Evolutionary conservation across 2,888 invertebrate species (phyloP).

Genomic region (Electrophaes corylata): DNA sequence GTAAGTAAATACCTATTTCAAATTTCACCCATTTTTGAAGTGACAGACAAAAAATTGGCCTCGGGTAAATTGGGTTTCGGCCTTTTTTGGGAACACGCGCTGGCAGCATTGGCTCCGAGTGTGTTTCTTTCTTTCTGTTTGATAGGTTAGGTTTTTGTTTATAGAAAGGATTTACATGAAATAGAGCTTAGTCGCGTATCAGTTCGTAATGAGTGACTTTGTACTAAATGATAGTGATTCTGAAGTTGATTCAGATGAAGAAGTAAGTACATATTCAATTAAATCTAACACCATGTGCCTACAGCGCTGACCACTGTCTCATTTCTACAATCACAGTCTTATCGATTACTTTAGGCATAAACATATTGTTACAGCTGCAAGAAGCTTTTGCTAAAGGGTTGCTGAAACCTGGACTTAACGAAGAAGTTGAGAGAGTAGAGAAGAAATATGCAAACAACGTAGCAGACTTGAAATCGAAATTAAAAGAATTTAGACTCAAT

Average conservation of each 20-base stretch:
- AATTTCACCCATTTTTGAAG: too few species aligned
- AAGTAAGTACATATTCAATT: slow-evolving; percentile 59
- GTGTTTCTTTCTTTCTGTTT: too few species aligned
- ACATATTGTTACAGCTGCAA: slow-evolving; percentile 87
- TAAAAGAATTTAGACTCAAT: slow-evolving; percentile 88
- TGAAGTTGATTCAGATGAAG: slow-evolving; percentile 84
- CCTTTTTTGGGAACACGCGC: too few species aligned
- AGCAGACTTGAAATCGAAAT: slow-evolving; percentile 88
- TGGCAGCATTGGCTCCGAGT: too few species aligned
- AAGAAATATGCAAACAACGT: slow-evolving; percentile 88
- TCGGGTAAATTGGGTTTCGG: too few species aligned
- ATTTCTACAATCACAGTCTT: too few species aligned
- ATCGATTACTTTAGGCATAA: not conserved
- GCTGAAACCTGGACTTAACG: slow-evolving; percentile 93
- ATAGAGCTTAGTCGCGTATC: not conserved
- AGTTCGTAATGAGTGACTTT: slow-evolving; percentile 68
- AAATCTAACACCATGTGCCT: not conserved
- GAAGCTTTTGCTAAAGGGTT: slow-evolving; percentile 94
- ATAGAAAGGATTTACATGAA: not conserved
- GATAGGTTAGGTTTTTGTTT: not conserved
- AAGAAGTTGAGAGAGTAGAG: slow-evolving; percentile 84
- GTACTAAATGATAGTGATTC: slow-evolving; percentile 77
- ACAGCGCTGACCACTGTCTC: too few species aligned
- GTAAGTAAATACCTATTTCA: too few species aligned
- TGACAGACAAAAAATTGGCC: too few species aligned